phyloP scores from a whole-genome alignment of 1,140 invertebrate species.

The fruit fly (Drosophila melanogaster) region Release_6_plus_ISO1_MT NT_033779.5:16338501-16339000 shows the following conservation, averaged over 20 bases:
- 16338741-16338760: too few species aligned
- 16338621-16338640: constrained; percentile 1
- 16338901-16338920: not conserved
- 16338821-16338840: too few species aligned
- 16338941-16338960: not conserved
- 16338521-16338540: not conserved
- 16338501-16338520: constrained; percentile 5
- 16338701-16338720: constrained; percentile 18
- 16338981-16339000: too few species aligned
- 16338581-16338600: not conserved
- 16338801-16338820: not conserved
- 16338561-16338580: not conserved
- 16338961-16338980: not conserved
- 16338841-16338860: not conserved
- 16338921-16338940: not conserved
- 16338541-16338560: not conserved
- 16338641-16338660: too few species aligned
- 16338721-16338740: constrained; percentile 13
- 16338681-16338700: constrained; percentile 19
- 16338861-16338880: too few species aligned
- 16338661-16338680: not conserved
- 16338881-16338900: not conserved
- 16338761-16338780: not conserved
- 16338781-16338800: not conserved
- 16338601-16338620: constrained; percentile 18